Conservation (phyloP, 1,140 invertebrate genomes). For the Brachionus calyciflorus region DNA sequence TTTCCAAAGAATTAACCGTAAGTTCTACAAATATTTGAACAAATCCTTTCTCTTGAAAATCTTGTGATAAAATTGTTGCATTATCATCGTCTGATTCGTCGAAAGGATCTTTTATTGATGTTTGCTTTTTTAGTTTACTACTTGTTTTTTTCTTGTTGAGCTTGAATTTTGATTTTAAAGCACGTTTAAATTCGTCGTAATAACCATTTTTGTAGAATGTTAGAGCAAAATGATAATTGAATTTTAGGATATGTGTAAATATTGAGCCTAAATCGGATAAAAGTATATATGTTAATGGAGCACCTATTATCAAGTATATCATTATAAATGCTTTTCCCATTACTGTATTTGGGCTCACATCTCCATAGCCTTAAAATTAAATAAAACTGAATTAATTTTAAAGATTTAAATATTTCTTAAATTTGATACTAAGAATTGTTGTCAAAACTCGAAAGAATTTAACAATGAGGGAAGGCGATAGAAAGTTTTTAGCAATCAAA, state of each 20-base stretch:
- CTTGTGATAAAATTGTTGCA: background rate
- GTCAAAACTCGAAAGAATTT: too few species aligned
- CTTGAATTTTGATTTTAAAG: conserved; percentile 19
- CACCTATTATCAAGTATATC: conserved; percentile 58
- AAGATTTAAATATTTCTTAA: background rate
- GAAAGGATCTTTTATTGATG: conserved; percentile 23
- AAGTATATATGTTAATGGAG: conserved; percentile 52
- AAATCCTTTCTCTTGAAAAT: conserved; percentile 17
- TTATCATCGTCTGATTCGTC: conserved; percentile 10
- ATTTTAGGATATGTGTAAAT: conserved; percentile 28
- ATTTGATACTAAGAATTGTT: too few species aligned
- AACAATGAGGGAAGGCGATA: too few species aligned
- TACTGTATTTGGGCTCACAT: conserved; percentile 62
- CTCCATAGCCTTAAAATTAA: conserved; percentile 58
- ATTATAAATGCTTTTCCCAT: conserved; percentile 61
- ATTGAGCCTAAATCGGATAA: conserved; percentile 38
- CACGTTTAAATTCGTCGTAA: conserved; percentile 4
- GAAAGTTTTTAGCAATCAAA: too few species aligned
- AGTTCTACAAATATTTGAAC: conserved; percentile 11
- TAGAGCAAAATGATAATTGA: background rate
- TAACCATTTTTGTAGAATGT: background rate
- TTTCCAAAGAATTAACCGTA: background rate
- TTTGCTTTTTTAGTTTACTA: background rate
- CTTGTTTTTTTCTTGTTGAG: background rate
- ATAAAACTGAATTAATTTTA: background rate